Percentiles rank a stretch among this genome's conserved stretches.
phyloP scores from a whole-genome alignment of 2,113 vertebrate species.

The Hippotragus niger region DNA sequence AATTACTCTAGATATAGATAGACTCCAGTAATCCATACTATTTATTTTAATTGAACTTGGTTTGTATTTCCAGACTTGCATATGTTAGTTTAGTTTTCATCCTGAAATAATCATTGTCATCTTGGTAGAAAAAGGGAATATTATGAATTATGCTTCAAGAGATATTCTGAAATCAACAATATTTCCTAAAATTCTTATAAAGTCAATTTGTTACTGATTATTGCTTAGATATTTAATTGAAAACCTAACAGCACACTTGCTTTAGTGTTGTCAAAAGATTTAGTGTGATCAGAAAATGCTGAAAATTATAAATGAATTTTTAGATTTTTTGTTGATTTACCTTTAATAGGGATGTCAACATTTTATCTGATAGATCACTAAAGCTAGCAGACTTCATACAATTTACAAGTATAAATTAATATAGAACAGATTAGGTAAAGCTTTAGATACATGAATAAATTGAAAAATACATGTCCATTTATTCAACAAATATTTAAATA shows the following conservation, averaged over 20 bases:
- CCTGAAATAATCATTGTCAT: background rate
- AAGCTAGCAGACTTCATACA: background rate
- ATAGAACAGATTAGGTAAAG: background rate
- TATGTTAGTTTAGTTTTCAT: background rate
- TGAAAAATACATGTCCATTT: background rate
- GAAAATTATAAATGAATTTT: background rate
- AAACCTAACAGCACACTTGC: background rate
- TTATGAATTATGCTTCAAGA: background rate
- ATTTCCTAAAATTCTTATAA: background rate
- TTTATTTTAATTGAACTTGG: background rate
- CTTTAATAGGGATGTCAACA: background rate
- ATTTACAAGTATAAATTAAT: background rate
- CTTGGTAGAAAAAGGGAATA: background rate
- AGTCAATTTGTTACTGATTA: background rate
- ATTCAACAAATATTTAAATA: background rate
- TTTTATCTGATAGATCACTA: background rate
- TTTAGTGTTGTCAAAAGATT: background rate
- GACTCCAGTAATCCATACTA: background rate
- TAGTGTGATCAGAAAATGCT: background rate
- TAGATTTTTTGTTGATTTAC: background rate
- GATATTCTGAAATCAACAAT: background rate
- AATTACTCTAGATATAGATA: background rate
- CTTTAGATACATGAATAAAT: background rate
- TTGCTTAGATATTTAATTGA: background rate
- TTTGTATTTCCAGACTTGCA: background rate